Conservation (phyloP, 1,140 invertebrate species). For the Rhysida immarginata region DNA sequence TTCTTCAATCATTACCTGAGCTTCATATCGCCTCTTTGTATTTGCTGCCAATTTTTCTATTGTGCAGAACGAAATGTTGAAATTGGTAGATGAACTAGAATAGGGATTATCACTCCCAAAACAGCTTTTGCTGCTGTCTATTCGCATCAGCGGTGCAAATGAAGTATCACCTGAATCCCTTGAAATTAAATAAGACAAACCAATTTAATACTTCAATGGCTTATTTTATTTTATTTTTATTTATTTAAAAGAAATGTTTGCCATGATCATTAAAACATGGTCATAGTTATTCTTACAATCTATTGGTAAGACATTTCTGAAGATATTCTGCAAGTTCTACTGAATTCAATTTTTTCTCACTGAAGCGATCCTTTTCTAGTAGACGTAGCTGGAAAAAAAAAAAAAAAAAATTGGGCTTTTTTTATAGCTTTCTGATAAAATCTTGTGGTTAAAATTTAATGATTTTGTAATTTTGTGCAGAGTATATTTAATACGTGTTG, state of each 20-base stretch:
- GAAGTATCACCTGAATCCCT: constrained; percentile 24
- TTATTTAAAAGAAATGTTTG: no score
- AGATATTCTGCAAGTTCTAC: background rate
- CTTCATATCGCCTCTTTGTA: constrained; percentile 22
- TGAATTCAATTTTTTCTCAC: constrained; percentile 41
- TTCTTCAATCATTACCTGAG: constrained; percentile 21
- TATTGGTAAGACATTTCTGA: background rate
- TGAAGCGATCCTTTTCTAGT: constrained; percentile 33
- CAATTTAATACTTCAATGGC: no score
- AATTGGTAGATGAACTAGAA: constrained; percentile 4
- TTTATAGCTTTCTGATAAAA: no score
- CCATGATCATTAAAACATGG: constrained; percentile 24
- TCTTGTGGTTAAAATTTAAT: no score
- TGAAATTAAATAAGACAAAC: no score
- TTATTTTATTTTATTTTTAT: no score
- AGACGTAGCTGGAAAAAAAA: constrained; percentile 19
- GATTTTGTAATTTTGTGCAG: no score
- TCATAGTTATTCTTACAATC: constrained; percentile 36
- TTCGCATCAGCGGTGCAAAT: constrained; percentile 25
- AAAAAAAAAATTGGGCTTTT: no score
- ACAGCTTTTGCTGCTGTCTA: background rate
- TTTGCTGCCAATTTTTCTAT: constrained; percentile 20
- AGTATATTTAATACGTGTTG: no score
- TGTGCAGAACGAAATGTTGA: constrained; percentile 12
- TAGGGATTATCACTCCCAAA: constrained; percentile 10